Percentiles rank a stretch among this genome's conserved stretches.
phyloP scores from a whole-genome alignment of 2,888 invertebrate species.

The Kryphioiulus occultus region DNA sequence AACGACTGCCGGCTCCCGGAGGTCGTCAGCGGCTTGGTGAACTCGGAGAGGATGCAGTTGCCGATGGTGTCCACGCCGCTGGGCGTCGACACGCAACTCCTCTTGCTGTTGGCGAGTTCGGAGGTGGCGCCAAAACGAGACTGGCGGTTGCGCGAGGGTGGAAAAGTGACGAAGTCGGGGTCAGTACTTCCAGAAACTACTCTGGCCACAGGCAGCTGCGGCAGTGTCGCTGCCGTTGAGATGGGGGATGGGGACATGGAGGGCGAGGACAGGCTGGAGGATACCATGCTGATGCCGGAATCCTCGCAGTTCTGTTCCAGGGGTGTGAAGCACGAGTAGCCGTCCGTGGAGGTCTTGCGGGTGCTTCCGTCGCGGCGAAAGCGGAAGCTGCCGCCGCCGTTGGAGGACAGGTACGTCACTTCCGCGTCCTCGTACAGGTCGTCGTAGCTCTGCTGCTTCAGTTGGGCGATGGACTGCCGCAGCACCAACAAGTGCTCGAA shows the following conservation, averaged over 20 bases:
- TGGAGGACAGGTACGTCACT: constrained; percentile 41
- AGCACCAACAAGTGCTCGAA: constrained; percentile 51
- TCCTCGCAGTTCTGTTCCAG: constrained; percentile 42
- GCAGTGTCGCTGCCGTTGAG: background rate
- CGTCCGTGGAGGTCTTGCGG: background rate
- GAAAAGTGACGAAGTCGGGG: constrained; percentile 43
- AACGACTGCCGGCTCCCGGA: background rate
- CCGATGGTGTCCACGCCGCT: background rate
- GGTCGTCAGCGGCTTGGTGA: background rate
- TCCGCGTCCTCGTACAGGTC: constrained; percentile 51
- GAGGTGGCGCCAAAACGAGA: background rate
- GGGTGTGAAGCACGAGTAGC: constrained; percentile 1
- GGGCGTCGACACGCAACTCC: background rate
- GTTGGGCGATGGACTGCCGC: constrained; percentile 50
- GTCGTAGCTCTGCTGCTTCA: constrained; percentile 51
- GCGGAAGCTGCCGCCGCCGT: background rate
- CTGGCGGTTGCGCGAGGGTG: constrained; percentile 47
- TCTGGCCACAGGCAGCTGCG: background rate
- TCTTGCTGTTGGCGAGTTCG: background rate
- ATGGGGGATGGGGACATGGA: constrained; percentile 41
- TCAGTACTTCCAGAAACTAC: background rate
- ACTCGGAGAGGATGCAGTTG: background rate
- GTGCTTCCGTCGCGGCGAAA: constrained; percentile 31
- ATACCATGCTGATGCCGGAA: constrained; percentile 46
- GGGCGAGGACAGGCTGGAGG: constrained; percentile 39